phyloP scores from a whole-genome alignment of 2,113 vertebrate species.

The Dromaius novaehollandiae region DNA sequence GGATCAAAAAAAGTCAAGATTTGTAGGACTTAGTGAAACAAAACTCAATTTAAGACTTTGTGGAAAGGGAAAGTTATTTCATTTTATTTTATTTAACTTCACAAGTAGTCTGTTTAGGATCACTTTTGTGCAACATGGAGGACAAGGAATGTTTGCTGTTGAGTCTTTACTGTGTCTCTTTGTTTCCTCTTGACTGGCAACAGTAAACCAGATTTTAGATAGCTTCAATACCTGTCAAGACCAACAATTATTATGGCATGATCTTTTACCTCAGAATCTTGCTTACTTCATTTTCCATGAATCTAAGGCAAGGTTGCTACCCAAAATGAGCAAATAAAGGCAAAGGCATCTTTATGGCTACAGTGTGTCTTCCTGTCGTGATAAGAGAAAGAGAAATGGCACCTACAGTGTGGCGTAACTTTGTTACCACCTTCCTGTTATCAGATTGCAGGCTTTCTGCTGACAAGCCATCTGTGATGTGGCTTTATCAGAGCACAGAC shows the following conservation, averaged over 20 bases:
- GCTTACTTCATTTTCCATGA: background rate
- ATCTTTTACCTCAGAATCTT: background rate
- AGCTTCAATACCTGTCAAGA: background rate
- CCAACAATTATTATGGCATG: background rate
- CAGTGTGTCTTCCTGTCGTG: background rate
- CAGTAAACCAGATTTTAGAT: background rate
- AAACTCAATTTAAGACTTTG: background rate
- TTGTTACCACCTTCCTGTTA: background rate
- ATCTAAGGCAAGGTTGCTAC: background rate
- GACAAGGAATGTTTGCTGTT: background rate
- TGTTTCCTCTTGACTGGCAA: background rate
- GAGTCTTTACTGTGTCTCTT: background rate
- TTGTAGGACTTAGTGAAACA: background rate
- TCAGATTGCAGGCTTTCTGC: background rate
- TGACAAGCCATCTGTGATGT: background rate
- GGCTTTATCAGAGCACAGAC: background rate
- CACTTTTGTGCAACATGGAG: background rate
- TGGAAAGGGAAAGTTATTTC: background rate
- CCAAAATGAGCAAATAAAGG: background rate
- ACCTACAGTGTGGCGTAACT: background rate
- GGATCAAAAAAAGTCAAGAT: background rate
- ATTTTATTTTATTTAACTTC: background rate
- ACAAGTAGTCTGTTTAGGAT: background rate
- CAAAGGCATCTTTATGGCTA: background rate
- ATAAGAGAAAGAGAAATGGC: background rate